Conservation (phyloP, 2,888 invertebrate species). For the Cistogaster globosa region DNA sequence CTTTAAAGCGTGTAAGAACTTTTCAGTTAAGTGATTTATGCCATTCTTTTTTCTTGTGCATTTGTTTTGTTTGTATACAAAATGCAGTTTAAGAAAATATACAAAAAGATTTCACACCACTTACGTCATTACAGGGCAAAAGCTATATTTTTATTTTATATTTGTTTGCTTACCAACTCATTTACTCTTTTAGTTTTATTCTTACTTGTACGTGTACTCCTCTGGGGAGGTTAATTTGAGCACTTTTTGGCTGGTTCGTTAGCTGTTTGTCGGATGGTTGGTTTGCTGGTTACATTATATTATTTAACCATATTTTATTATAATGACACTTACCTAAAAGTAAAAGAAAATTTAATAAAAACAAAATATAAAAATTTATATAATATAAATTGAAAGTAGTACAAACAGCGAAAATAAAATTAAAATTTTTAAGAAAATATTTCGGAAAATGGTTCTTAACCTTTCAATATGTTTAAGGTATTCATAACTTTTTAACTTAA, state of each 20-base stretch:
- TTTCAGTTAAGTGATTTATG: slow-evolving; percentile 68
- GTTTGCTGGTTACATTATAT: slow-evolving; percentile 27
- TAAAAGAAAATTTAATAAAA: slow-evolving; percentile 24
- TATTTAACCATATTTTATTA: slow-evolving; percentile 42
- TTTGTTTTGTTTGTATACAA: slow-evolving; percentile 10
- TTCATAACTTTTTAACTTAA: too few species aligned
- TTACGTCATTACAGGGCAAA: slow-evolving; percentile 48
- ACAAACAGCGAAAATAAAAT: not conserved
- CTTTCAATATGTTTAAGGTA: not conserved
- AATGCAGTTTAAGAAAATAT: slow-evolving; percentile 27
- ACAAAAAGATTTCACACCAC: slow-evolving; percentile 42
- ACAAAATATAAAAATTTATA: slow-evolving; percentile 13
- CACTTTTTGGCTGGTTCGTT: slow-evolving; percentile 36
- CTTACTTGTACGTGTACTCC: slow-evolving; percentile 26
- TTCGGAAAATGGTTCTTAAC: too few species aligned
- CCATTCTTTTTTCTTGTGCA: slow-evolving; percentile 36
- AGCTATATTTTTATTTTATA: slow-evolving; percentile 51
- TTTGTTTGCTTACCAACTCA: slow-evolving; percentile 22
- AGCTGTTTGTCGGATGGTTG: slow-evolving; percentile 35
- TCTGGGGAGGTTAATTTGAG: slow-evolving; percentile 59
- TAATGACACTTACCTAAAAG: slow-evolving; percentile 63
- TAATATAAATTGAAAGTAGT: slow-evolving; percentile 13
- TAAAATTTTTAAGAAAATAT: too few species aligned
- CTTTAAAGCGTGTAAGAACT: slow-evolving; percentile 57
- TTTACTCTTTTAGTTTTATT: not conserved